Evolutionary conservation across 2,888 invertebrate genomes (phyloP), one percentile per base, ranked within the genome.

Genomic region (Drosophila neonasuta): DNA sequence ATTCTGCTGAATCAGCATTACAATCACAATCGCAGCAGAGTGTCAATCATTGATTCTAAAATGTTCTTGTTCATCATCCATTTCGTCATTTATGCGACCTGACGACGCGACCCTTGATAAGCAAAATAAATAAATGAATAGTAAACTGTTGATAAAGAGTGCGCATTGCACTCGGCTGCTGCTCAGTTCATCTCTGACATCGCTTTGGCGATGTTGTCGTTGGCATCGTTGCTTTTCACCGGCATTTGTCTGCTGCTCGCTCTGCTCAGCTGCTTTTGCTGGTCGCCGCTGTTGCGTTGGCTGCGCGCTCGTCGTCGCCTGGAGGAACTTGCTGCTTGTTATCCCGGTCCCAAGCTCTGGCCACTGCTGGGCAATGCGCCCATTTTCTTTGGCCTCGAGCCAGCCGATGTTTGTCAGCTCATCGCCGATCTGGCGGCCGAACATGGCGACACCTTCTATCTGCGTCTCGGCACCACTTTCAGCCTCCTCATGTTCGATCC

Each of bases 351-450:
- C 10, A 91, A 91, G 1, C 90, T 91, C 0, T 56, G 91, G 20
- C 93, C 93, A 0, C 2, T 93, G 1, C 57, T 93, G 13, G 93
- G 92, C 5, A 92, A 92, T 86, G 92, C 90, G 2, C 55, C 76
- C 44, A 86, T 91, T 63, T 79, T 68, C 46, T 10, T 72, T 42
- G 74, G 74, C 8, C 20, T 77, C 10, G 34, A 55, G 2, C 74
- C 80, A 5, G 68, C 73, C 0, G 56, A 77, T 61, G 76, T 52
- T 41, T 65, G 52, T 9, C 39, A 20, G 0, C 6, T 63, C 8
- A 68, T 87, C 2, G 32, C 9, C 4, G 56, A 71, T 1, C 45
- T 83, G 48, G 65, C 65, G 6, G 45, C 30, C 0, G 34, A 42
- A 15, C 54, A 70, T 42, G 73, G 77, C 13, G 67, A 75, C 17